Percentiles rank a stretch among this genome's conserved stretches.
These are phyloP conservation scores for Kryphioiulus occultus DNA, from an alignment of 2,888 invertebrate species.

Conservation along the genomic window DNA sequence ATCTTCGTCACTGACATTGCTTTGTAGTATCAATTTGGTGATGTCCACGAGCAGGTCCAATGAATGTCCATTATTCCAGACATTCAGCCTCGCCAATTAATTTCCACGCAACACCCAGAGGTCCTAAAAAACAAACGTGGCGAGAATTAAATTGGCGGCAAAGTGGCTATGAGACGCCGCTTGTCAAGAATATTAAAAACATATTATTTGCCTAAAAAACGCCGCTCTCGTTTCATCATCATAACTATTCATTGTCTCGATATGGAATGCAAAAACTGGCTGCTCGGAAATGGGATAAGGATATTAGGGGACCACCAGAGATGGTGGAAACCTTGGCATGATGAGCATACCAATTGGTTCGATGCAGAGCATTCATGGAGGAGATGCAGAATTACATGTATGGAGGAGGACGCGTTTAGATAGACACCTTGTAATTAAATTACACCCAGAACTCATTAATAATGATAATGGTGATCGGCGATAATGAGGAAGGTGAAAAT, in stretches of 20 bases:
- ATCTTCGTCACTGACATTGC: too few species aligned
- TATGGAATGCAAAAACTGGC: not conserved
- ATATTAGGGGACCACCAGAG: constrained; percentile 11
- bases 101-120: not conserved
- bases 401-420: not conserved
- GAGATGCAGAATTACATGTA: constrained; percentile 28
- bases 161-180: not conserved
- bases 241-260: constrained; percentile 35
- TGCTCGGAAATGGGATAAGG: not conserved
- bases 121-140: not conserved
- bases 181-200: not conserved
- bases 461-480: constrained; percentile 33
- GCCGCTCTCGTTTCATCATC: not conserved
- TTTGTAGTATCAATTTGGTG: too few species aligned
- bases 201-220: constrained; percentile 9
- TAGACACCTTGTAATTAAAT: constrained; percentile 17
- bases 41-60: too few species aligned
- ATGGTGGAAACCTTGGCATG: not conserved
- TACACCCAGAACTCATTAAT: constrained; percentile 36
- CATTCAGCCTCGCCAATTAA: not conserved
- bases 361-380: constrained; percentile 1
- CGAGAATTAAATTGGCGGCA: constrained; percentile 6
- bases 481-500: constrained; percentile 13
- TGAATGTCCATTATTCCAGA: too few species aligned
- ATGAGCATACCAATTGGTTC: constrained; percentile 37